Percentiles rank a stretch among this genome's conserved stretches.
These are phyloP conservation scores for Eupithecia pulchellata DNA, from an alignment of 2,888 invertebrate species.

Conservation along the genomic window DNA sequence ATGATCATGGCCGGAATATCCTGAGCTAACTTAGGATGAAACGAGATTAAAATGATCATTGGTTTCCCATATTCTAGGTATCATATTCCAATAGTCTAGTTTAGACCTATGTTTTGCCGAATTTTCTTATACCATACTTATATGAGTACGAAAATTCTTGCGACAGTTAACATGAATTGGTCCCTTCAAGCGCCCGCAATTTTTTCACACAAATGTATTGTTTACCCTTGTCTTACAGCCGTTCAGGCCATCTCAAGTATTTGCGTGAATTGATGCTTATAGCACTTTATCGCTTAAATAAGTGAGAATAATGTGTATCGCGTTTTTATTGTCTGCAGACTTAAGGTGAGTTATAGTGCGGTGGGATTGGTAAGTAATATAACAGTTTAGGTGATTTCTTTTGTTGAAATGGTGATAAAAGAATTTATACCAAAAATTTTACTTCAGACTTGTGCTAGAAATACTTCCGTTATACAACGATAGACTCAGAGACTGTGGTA, in stretches of 20 bases:
- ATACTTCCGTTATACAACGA: neutral
- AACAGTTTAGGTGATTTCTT: conserved; percentile 23
- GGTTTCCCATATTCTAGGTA: too few species aligned
- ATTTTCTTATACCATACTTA: neutral
- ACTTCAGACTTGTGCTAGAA: neutral
- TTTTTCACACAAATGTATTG: conserved; percentile 54
- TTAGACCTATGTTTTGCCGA: neutral
- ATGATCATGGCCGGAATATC: neutral
- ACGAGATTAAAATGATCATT: neutral
- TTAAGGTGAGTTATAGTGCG: conserved; percentile 40
- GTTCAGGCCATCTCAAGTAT: conserved; percentile 53
- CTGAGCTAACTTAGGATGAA: neutral
- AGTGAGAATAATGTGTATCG: conserved; percentile 54
- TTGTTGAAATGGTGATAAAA: conserved; percentile 10
- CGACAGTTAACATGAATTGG: conserved; percentile 43
- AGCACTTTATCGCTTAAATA: conserved; percentile 46
- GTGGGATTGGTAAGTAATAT: conserved; percentile 37
- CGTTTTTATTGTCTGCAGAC: conserved; percentile 48
- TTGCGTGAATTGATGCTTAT: conserved; percentile 56
- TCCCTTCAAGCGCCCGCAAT: conserved; percentile 42
- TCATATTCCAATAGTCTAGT: neutral
- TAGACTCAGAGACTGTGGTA: too few species aligned
- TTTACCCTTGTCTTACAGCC: conserved; percentile 49
- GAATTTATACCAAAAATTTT: neutral
- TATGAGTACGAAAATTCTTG: conserved; percentile 12